phyloP scores from a whole-genome alignment of 2,113 vertebrate genomes.

The Dipodomys ordii region DNA sequence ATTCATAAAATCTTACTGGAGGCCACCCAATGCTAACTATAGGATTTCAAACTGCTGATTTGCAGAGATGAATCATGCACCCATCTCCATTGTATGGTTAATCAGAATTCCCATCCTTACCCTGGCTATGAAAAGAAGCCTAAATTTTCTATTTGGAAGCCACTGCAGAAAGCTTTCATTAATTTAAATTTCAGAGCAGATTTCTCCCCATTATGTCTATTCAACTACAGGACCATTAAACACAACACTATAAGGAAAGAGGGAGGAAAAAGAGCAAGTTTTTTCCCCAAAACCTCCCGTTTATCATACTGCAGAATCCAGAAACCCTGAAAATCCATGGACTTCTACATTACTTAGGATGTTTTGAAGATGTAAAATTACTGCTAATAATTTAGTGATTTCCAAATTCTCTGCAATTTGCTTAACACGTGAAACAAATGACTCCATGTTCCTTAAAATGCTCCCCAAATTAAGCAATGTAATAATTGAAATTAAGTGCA shows the following conservation, averaged over 20 bases:
- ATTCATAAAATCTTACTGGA: constrained; percentile 77
- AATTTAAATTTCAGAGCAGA: constrained; percentile 77
- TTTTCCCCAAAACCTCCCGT: not conserved
- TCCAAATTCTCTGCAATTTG: constrained; percentile 47
- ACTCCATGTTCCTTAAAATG: constrained; percentile 51
- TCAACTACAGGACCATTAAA: constrained; percentile 69
- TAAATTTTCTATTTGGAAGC: constrained; percentile 70
- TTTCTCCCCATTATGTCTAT: constrained; percentile 63
- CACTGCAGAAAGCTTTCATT: constrained; percentile 68
- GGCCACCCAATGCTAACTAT: constrained; percentile 79
- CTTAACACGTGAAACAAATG: constrained; percentile 55
- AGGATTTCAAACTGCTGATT: constrained; percentile 81
- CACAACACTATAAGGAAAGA: constrained; percentile 48
- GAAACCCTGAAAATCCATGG: not conserved
- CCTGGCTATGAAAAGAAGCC: constrained; percentile 43
- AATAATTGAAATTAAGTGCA: constrained; percentile 50
- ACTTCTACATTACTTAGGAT: not conserved
- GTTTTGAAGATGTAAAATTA: not conserved
- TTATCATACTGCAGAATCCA: constrained; percentile 52
- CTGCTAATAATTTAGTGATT: constrained; percentile 41
- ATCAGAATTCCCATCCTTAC: constrained; percentile 77
- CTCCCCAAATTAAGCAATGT: constrained; percentile 45
- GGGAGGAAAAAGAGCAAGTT: constrained; percentile 58
- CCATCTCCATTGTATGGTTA: constrained; percentile 69
- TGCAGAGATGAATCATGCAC: constrained; percentile 79